phyloP scores from a whole-genome alignment of 2,888 invertebrate species.

The Diarsia mendica region DNA sequence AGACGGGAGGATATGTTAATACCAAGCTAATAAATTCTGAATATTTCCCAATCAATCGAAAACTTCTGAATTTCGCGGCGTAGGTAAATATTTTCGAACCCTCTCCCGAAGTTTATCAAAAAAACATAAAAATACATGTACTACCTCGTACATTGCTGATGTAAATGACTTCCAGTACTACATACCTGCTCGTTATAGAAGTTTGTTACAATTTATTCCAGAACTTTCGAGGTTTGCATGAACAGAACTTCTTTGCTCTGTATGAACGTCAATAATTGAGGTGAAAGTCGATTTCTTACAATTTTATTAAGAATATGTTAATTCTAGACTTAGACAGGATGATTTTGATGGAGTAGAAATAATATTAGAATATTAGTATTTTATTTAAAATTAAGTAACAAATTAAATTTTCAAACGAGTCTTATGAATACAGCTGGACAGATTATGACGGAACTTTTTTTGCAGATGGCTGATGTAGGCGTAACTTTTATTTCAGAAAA shows the following conservation, averaged over 20 bases:
- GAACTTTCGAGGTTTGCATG: slow-evolving; percentile 29
- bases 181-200: slow-evolving; percentile 34
- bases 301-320: too few relatives aligned
- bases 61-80: not conserved
- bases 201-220: slow-evolving; percentile 44
- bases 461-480: too few relatives aligned
- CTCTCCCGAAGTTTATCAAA: slow-evolving; percentile 16
- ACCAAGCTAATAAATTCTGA: not conserved
- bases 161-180: slow-evolving; percentile 30
- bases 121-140: slow-evolving; percentile 29
- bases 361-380: not conserved
- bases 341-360: not conserved
- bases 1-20: too few relatives aligned
- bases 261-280: slow-evolving; percentile 1
- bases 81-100: slow-evolving; percentile 6
- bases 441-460: too few relatives aligned
- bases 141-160: slow-evolving; percentile 17
- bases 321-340: not conserved
- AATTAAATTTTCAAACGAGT: not conserved
- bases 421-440: too few relatives aligned
- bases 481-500: too few relatives aligned
- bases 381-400: not conserved
- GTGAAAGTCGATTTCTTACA: too few relatives aligned
- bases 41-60: not conserved
- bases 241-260: slow-evolving; percentile 1